These are phyloP conservation scores for Drosophila paracracens DNA, from an alignment of 2,888 invertebrate species.

Conservation along the genomic window DNA sequence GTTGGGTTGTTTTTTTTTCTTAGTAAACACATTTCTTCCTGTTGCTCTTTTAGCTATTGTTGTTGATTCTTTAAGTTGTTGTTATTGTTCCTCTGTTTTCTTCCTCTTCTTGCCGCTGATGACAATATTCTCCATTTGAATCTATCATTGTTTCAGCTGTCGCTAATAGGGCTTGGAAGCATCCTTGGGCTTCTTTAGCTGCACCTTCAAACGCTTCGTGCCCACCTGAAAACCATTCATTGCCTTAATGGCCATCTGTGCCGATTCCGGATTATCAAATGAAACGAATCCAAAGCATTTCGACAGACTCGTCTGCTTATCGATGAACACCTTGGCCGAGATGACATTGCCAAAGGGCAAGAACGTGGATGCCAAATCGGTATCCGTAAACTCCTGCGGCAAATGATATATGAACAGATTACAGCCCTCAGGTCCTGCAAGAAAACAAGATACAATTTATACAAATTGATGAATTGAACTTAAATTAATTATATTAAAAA, in stretches of 20 bases:
- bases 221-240: slow-evolving; percentile 99
- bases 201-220: slow-evolving; percentile 98
- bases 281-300: slow-evolving; percentile 99
- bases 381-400: slow-evolving; percentile 99
- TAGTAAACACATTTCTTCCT: slow-evolving; percentile 38
- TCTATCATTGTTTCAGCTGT: background rate
- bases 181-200: slow-evolving; percentile 97
- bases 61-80: slow-evolving; percentile 25
- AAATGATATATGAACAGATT: slow-evolving; percentile 99
- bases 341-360: slow-evolving; percentile 98
- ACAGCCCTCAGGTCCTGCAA: slow-evolving; percentile 96
- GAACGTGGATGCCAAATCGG: slow-evolving; percentile 98
- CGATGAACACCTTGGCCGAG: slow-evolving; percentile 99
- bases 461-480: background rate
- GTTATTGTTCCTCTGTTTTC: slow-evolving; percentile 13
- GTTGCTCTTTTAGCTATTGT: slow-evolving; percentile 55
- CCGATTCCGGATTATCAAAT: slow-evolving; percentile 96
- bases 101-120: slow-evolving; percentile 6
- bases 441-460: background rate
- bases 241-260: slow-evolving; percentile 97
- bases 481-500: background rate
- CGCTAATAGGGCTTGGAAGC: slow-evolving; percentile 95
- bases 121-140: slow-evolving; percentile 6
- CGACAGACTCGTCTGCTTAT: slow-evolving; percentile 99
- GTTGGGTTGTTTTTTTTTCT: slow-evolving; percentile 6